Percentiles rank a stretch among this genome's conserved stretches.
phyloP scores from a whole-genome alignment of 2,113 vertebrate genomes.

The Myanophis thanlyinensis region DNA sequence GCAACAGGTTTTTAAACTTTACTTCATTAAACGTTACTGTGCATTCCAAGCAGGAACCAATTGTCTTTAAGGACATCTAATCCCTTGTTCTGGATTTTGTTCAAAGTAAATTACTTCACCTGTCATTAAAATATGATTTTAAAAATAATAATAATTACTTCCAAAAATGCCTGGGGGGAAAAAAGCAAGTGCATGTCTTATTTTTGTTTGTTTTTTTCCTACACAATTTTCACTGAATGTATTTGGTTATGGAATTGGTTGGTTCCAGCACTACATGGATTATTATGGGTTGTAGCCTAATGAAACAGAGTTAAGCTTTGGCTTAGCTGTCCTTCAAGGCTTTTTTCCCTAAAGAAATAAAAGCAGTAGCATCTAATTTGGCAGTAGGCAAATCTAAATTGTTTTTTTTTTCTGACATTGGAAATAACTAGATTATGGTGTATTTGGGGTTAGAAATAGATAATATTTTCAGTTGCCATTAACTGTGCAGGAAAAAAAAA shows the following conservation, averaged over 20 bases:
- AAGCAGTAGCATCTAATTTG: constrained; percentile 65
- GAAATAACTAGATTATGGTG: constrained; percentile 61
- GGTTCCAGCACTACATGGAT: constrained; percentile 53
- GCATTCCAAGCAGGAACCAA: constrained; percentile 77
- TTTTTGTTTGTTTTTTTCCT: constrained; percentile 29
- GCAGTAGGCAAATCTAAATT: constrained; percentile 65
- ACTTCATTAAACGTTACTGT: constrained; percentile 87
- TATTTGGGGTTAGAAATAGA: constrained; percentile 56
- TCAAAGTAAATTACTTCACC: constrained; percentile 69
- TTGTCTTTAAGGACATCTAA: constrained; percentile 90
- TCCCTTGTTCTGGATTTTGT: constrained; percentile 71
- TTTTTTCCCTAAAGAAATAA: constrained; percentile 36
- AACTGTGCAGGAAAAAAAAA: constrained; percentile 60
- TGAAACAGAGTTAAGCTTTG: constrained; percentile 55
- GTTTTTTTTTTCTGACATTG: constrained; percentile 1
- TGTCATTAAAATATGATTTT: constrained; percentile 46
- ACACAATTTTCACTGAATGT: constrained; percentile 52
- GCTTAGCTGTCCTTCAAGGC: constrained; percentile 74
- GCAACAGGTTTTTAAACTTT: constrained; percentile 98
- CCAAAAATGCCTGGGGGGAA: constrained; percentile 52
- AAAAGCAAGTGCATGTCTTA: constrained; percentile 51
- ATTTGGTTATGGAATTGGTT: constrained; percentile 54
- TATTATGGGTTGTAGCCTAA: constrained; percentile 35
- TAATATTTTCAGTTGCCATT: constrained; percentile 64
- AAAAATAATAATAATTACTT: constrained; percentile 47